Percentiles rank a stretch among this genome's conserved stretches.
These are phyloP conservation scores for Diabrotica balteata DNA, from an alignment of 2,888 invertebrate species.

Conservation along the genomic window DNA sequence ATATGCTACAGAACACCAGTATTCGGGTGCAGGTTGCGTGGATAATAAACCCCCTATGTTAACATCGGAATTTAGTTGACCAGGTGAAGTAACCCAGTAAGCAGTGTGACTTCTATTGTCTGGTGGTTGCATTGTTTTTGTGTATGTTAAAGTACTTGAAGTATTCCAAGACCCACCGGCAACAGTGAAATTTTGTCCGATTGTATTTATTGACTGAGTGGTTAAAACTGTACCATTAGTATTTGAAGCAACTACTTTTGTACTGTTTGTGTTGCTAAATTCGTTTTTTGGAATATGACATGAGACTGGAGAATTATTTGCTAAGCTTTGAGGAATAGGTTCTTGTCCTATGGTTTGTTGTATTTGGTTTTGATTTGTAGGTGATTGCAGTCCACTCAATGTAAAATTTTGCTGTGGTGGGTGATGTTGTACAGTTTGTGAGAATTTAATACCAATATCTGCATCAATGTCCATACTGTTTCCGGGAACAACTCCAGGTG, in stretches of 20 bases:
- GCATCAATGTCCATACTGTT: conserved; percentile 67
- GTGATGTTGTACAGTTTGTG: conserved; percentile 75
- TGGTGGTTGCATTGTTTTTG: conserved; percentile 85
- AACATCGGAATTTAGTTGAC: conserved; percentile 59
- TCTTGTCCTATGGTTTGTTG: conserved; percentile 51
- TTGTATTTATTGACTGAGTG: conserved; percentile 48
- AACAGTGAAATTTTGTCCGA: conserved; percentile 53
- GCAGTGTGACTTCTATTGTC: conserved; percentile 69
- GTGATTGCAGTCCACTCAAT: conserved; percentile 57
- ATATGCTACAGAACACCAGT: conserved; percentile 99
- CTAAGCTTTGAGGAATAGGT: conserved; percentile 50
- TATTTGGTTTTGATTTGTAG: conserved; percentile 51
- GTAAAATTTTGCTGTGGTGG: conserved; percentile 70
- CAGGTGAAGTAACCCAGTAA: conserved; percentile 62
- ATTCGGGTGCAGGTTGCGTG: conserved; percentile 91
- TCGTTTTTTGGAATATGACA: conserved; percentile 65
- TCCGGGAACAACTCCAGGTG: conserved; percentile 67
- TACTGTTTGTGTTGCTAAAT: conserved; percentile 52
- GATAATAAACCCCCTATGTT: conserved; percentile 73
- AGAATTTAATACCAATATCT: conserved; percentile 64
- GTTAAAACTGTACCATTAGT: conserved; percentile 44
- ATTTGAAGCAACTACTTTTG: conserved; percentile 40
- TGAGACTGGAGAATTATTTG: conserved; percentile 60
- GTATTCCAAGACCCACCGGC: conserved; percentile 84
- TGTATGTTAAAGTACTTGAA: conserved; percentile 90